A percentile compares a stretch with the other conserved stretches of the same genome.
These are phyloP conservation scores for Eremobia ochroleuca DNA, from an alignment of 2,888 invertebrate species.

Conservation along the genomic window DNA sequence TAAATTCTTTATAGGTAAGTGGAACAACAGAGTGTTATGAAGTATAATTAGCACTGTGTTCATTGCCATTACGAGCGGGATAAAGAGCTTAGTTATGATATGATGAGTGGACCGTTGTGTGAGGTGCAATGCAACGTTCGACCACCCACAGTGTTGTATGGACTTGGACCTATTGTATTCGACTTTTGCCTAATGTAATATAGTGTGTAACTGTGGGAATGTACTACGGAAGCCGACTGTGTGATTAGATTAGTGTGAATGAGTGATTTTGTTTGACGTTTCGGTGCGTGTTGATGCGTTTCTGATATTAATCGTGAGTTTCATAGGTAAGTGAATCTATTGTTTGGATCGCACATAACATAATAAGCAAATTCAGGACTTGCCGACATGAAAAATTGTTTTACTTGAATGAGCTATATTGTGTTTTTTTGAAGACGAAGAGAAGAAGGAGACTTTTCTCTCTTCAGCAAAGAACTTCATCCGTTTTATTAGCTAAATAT, in stretches of 20 bases:
- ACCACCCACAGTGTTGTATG: conserved; percentile 79
- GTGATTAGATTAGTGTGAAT: conserved; percentile 82
- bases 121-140: conserved; percentile 80
- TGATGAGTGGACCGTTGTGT: conserved; percentile 78
- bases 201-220: conserved; percentile 74
- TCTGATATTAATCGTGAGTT: conserved; percentile 56
- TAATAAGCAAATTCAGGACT: background rate
- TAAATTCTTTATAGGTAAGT: conserved; percentile 58
- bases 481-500: background rate
- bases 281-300: conserved; percentile 66
- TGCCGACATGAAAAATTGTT: background rate
- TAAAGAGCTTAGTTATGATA: conserved; percentile 73
- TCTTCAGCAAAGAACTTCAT: background rate
- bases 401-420: background rate
- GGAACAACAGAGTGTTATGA: conserved; percentile 64
- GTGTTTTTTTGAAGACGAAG: background rate
- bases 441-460: background rate
- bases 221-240: conserved; percentile 76
- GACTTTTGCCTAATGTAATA: conserved; percentile 70
- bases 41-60: conserved; percentile 71
- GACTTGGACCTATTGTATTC: conserved; percentile 76
- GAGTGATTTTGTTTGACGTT: conserved; percentile 80
- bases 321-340: conserved; percentile 19
- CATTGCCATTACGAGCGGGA: conserved; percentile 67
- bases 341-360: conserved; percentile 18